Base-by-base conservation (phyloP, 1,140 invertebrate genomes). In the Drosophila persimilis region DNA sequence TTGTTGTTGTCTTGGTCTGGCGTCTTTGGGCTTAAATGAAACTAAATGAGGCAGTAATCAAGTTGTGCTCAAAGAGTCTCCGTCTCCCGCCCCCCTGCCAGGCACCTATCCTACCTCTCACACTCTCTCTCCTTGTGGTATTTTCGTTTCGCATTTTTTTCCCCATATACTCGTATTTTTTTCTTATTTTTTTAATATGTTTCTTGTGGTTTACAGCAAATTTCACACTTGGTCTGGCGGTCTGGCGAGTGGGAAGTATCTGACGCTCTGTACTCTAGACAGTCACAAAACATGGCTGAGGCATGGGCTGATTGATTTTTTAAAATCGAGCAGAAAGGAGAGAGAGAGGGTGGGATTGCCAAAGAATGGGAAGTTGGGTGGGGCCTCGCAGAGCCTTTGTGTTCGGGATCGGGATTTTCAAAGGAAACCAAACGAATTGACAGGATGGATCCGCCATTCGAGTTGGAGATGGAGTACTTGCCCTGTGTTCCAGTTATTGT, bases 21-120 rank as follows among this genome's bases (percentile, higher is more conserved):
- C 60, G 63, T 69, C 63, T 80, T 72, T 75, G 79, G 83, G 79
- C 83, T 88, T 88, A 88, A 88, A 88, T 79, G 83, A 88, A 88
- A 83, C 83, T 88, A 88, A 88, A 88, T 88, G 83, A 88, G 83
- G 48, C 83, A 65, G 83, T 88, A 88, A 88, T 88, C 83, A 89
- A 88, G 83, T 88, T 88, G 83, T 88, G 83, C 79, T 88, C 78
- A 80, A 83, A 88, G 83, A 73, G 63, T 81, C 60, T 62, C 67
- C 60, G 45, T 24, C 43, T 46, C 55, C 55, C 59, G 56, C 62
- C 73, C 73, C 67, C 66, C 76, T 76, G 46, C 50, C 77, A 63
- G 61, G 55, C 81, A 63, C 70, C 63, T 13, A 11, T 39, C 35
- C 3, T 13, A 13, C 35, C 35, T 35, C 24, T 26, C 24, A 11